phyloP scores from a whole-genome alignment of 1,140 invertebrate genomes.

The Tetramorium simillimum region DNA sequence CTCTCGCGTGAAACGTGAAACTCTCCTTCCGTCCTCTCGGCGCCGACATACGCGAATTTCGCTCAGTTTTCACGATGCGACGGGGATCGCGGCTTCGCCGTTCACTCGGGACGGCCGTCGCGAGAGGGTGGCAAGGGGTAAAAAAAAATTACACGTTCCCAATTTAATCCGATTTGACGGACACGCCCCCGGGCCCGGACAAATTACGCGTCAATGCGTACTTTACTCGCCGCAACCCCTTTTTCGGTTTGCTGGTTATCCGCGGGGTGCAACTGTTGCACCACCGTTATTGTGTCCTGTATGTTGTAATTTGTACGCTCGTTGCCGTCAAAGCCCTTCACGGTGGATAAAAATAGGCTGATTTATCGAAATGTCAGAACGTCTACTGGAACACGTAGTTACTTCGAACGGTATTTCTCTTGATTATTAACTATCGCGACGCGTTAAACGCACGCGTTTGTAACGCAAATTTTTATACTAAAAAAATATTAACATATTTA shows the following conservation, averaged over 20 bases:
- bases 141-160: constrained; percentile 80
- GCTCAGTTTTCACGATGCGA: background rate
- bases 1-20: constrained; percentile 50
- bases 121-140: constrained; percentile 63
- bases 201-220: constrained; percentile 79
- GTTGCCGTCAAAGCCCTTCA: constrained; percentile 10
- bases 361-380: constrained; percentile 44
- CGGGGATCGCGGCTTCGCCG: constrained; percentile 74
- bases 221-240: constrained; percentile 44
- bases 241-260: constrained; percentile 33
- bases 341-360: constrained; percentile 15
- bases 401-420: background rate
- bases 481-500: background rate
- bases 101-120: constrained; percentile 53
- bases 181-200: constrained; percentile 37
- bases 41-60: constrained; percentile 32
- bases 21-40: constrained; percentile 8
- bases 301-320: constrained; percentile 20
- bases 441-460: background rate
- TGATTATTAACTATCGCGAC: background rate
- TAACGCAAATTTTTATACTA: background rate
- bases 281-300: constrained; percentile 17
- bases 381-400: background rate
- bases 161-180: constrained; percentile 79
- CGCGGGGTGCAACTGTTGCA: constrained; percentile 65